Evolutionary conservation across 2,888 invertebrate genomes (phyloP), one percentile per base, ranked within the genome.

Genomic region (Folsomia manolachei): DNA sequence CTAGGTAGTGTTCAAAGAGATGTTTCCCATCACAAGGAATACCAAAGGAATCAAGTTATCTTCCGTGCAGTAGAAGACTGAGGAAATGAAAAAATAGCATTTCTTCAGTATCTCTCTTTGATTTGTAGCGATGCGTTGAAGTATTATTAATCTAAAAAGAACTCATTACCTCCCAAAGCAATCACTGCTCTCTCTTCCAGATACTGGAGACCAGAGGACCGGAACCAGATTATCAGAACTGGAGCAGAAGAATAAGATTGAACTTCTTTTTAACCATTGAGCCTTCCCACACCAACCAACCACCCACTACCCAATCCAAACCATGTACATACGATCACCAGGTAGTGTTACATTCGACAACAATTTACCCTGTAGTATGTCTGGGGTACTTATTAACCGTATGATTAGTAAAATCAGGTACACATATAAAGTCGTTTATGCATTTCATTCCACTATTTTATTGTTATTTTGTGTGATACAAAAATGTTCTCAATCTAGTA

Each of bases 71-170:
- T n/a, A n/a, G n/a, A n/a, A 9, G 63, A 24, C 7, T 2, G 19
- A 64, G 21, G n/a, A 9, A 27, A 64, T 9, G 53, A 21, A 60
- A 56, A 27, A 53, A 26, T 21, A 52, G 63, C 26, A 63, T 63
- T 63, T 68, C 27, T 63, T 53, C 67, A 71, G 53, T 64, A 69
- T 71, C 71, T 66, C 64, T 65, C 69, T 72, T 75, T 70, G 70
- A 60, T 71, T 64, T 27, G 27, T 71, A 68, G 60, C 52, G 72
- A 69, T 65, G 72, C 75, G 72, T 69, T 70, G 62, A 64, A 68
- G 68, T 69, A 75, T 75, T 67, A 67, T 67, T 75, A 75, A 75
- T 75, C 75, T 75, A 68, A 60, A 71, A 72, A 71, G 72, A 75
- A 72, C 75, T 75, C 75, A 72, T 75, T 75, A 75, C 72, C 70